Evolutionary conservation across 2,113 vertebrate genomes (phyloP).

Genomic region (Solea solea): DNA sequence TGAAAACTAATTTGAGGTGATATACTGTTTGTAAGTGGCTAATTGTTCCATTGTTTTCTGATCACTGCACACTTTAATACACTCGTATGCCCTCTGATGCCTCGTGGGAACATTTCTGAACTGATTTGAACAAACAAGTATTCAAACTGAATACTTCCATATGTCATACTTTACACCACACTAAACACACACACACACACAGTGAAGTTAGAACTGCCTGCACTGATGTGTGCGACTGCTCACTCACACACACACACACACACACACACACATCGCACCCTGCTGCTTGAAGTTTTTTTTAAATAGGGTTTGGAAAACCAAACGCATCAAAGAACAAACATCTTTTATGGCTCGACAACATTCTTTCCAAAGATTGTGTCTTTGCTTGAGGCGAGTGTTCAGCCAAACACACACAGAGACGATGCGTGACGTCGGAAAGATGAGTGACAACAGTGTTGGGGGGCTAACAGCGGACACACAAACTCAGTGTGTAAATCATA

Average conservation of each 20-base stretch:
- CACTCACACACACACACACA: conserved; percentile 34
- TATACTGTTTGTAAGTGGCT: too few species aligned
- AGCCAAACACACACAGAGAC: conserved; percentile 9
- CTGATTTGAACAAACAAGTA: background rate
- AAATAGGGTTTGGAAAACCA: conserved; percentile 53
- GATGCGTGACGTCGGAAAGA: conserved; percentile 21
- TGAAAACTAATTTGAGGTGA: too few species aligned
- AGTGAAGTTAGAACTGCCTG: conserved; percentile 17
- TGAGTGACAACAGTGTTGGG: conserved; percentile 13
- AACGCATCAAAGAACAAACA: conserved; percentile 43
- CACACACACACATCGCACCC: conserved; percentile 33
- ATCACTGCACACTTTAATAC: too few species aligned
- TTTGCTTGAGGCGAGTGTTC: conserved; percentile 17
- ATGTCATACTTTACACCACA: conserved; percentile 28
- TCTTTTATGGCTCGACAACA: conserved; percentile 42
- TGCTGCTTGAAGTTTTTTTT: conserved; percentile 30
- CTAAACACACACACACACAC: background rate
- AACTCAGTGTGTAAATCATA: background rate
- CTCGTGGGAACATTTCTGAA: background rate
- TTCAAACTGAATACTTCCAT: background rate
- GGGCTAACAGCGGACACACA: too few species aligned
- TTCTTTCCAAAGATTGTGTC: conserved; percentile 48
- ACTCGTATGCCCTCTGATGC: background rate
- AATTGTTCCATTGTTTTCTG: too few species aligned
- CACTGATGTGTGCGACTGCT: conserved; percentile 20